Conservation (phyloP, 2,888 invertebrate genomes). For the Petrophora chlorosata region DNA sequence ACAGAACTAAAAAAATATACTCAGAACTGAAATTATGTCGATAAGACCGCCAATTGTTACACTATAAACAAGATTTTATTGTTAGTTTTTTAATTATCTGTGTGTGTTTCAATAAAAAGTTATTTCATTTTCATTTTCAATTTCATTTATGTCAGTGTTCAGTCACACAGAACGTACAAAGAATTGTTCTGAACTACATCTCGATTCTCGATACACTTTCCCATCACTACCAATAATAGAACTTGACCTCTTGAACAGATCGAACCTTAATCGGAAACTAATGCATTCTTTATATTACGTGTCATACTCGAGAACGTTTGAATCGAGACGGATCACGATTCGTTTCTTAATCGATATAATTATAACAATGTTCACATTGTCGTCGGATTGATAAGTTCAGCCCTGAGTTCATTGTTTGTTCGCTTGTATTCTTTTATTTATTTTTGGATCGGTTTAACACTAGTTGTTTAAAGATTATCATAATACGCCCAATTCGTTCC, state of each 20-base stretch:
- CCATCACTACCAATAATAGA: conserved; percentile 23
- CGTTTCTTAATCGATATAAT: conserved; percentile 22
- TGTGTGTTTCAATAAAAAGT: no score
- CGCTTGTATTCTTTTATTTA: not conserved
- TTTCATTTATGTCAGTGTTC: no score
- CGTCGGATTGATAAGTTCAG: conserved; percentile 25
- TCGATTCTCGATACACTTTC: not conserved
- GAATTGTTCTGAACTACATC: not conserved
- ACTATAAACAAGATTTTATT: no score
- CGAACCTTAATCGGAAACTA: conserved; percentile 35
- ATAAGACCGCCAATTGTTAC: no score
- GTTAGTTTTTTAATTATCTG: no score
- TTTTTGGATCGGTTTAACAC: no score
- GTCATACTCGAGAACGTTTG: conserved; percentile 14
- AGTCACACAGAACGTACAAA: no score
- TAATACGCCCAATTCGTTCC: no score
- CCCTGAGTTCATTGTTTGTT: conserved; percentile 9
- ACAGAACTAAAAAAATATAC: no score
- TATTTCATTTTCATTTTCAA: no score
- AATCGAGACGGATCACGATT: conserved; percentile 28
- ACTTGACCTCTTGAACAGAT: conserved; percentile 34
- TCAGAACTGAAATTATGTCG: no score
- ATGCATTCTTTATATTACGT: conserved; percentile 33
- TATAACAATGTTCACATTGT: conserved; percentile 17
- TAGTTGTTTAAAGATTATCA: no score